Evolutionary conservation across 2,113 vertebrate species (phyloP).

Genomic region (Mola mola): DNA sequence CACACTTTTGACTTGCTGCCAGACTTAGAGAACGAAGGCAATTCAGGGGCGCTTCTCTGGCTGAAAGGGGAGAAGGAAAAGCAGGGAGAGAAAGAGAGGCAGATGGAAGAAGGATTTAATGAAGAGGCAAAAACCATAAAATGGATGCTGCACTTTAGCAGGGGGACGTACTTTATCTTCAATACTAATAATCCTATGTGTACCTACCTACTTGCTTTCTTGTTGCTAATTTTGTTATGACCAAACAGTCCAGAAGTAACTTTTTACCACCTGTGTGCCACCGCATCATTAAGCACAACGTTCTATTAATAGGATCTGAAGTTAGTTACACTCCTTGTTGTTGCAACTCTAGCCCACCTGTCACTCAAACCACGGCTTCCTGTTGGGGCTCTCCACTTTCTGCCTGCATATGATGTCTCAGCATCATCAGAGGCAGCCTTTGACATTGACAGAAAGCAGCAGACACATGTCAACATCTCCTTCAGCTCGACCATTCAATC

Average conservation of each 20-base stretch:
- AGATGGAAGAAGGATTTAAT: constrained; percentile 15
- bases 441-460: constrained; percentile 45
- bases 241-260: too few relatives aligned
- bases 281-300: not conserved
- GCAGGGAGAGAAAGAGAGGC: constrained; percentile 13
- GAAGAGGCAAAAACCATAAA: constrained; percentile 25
- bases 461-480: constrained; percentile 36
- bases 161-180: not conserved
- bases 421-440: constrained; percentile 10
- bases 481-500: constrained; percentile 13
- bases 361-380: constrained; percentile 40
- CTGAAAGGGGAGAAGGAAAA: constrained; percentile 13
- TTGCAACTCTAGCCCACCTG: not conserved
- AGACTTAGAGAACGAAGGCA: constrained; percentile 53
- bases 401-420: not conserved
- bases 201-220: not conserved
- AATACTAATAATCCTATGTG: not conserved
- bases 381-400: constrained; percentile 15
- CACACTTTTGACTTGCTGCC: constrained; percentile 73
- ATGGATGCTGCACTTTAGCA: constrained; percentile 4
- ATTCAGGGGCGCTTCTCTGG: constrained; percentile 43
- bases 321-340: not conserved
- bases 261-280: constrained; percentile 7
- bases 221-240: not conserved
- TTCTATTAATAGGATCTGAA: constrained; percentile 4